Evolutionary conservation across 2,113 vertebrate genomes (phyloP).

Genomic region (Pungitius pungitius): DNA sequence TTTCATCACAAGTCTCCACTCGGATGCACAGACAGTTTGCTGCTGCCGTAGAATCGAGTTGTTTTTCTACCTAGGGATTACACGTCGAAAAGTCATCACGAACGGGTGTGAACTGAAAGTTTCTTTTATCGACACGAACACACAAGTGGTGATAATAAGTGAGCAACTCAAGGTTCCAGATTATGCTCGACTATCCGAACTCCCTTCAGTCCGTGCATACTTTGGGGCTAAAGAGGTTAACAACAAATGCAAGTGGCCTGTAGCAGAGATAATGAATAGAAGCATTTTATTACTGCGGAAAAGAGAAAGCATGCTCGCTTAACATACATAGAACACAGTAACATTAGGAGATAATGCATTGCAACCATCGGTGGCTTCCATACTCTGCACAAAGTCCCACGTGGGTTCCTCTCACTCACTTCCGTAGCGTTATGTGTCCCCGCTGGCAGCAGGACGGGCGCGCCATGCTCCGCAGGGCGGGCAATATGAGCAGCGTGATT

Average conservation of each 20-base stretch:
- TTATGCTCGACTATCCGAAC: neutral
- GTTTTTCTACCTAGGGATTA: neutral
- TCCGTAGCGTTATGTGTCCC: slow-evolving; percentile 61
- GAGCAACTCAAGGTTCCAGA: neutral
- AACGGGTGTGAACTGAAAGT: neutral
- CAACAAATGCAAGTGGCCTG: neutral
- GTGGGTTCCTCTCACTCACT: slow-evolving; percentile 50
- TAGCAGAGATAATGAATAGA: neutral
- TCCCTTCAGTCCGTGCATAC: too few species aligned
- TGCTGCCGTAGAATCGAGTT: neutral
- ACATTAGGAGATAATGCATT: slow-evolving; percentile 8
- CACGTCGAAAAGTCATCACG: neutral
- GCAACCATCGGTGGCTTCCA: slow-evolving; percentile 1
- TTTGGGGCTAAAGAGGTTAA: too few species aligned
- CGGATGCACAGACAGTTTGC: neutral
- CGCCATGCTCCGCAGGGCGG: slow-evolving; percentile 40
- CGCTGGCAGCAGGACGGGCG: slow-evolving; percentile 27
- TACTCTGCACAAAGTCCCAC: slow-evolving; percentile 36
- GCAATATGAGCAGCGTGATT: slow-evolving; percentile 71
- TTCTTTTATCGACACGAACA: neutral
- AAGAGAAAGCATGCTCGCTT: neutral
- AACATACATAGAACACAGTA: slow-evolving; percentile 2
- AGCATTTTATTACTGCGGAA: neutral
- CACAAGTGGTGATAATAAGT: slow-evolving; percentile 1
- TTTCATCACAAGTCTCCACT: neutral